These are phyloP conservation scores for Dicyrtoma fusca DNA, from an alignment of 2,888 invertebrate species.

Conservation along the genomic window DNA sequence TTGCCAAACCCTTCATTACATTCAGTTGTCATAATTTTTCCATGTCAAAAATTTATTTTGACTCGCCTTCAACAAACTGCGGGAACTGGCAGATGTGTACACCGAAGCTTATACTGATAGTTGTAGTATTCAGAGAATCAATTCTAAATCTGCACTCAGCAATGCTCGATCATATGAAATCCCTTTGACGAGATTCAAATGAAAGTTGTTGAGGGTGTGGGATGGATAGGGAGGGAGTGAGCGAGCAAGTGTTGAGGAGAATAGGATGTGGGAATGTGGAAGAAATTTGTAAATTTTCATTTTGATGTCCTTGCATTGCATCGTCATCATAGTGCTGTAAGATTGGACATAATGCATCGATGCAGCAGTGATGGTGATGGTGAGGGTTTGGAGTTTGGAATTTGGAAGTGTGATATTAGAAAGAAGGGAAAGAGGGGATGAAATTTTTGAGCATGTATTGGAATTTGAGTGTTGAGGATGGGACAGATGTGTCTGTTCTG, in stretches of 20 bases:
- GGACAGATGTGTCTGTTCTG: conserved; percentile 30
- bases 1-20: too few relatives aligned
- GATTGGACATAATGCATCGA: conserved; percentile 2
- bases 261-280: not conserved
- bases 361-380: not conserved
- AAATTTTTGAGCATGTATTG: not conserved
- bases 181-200: too few relatives aligned
- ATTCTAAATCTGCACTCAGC: too few relatives aligned
- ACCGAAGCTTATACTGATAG: too few relatives aligned
- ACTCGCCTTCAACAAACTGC: too few relatives aligned
- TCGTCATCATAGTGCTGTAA: not conserved
- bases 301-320: not conserved
- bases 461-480: not conserved
- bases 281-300: not conserved
- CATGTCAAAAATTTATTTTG: too few relatives aligned
- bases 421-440: not conserved
- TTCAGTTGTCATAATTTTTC: too few relatives aligned
- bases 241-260: not conserved
- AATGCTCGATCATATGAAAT: too few relatives aligned
- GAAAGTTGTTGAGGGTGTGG: not conserved
- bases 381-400: not conserved
- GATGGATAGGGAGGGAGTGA: not conserved
- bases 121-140: too few relatives aligned
- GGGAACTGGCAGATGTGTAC: too few relatives aligned
- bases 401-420: not conserved